Conservation (phyloP, 2,113 vertebrate genomes). For the Aleadryas rufinucha region DNA sequence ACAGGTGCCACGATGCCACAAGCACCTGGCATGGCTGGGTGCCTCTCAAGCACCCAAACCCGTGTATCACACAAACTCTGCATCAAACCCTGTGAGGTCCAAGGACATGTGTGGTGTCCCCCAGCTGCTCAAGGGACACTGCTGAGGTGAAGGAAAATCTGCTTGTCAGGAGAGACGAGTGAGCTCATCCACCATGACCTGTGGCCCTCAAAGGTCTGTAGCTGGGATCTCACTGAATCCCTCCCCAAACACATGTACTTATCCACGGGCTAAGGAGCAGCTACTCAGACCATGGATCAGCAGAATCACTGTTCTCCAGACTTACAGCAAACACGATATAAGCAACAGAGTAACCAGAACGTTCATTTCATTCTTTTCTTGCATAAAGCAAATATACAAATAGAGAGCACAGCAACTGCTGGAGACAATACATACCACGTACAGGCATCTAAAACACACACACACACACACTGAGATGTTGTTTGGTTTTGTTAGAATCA, state of each 20-base stretch:
- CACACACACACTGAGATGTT: fast-evolving
- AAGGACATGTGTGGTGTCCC: background rate
- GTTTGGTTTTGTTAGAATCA: background rate
- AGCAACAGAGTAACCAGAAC: background rate
- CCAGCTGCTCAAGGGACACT: background rate
- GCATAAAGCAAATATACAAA: background rate
- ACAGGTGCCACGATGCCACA: background rate
- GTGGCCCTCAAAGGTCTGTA: background rate
- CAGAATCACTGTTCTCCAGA: background rate
- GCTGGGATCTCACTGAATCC: background rate
- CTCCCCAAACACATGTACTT: background rate
- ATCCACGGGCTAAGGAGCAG: background rate
- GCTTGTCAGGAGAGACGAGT: fast-evolving
- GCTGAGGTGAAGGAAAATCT: background rate
- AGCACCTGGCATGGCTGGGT: fast-evolving
- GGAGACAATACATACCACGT: background rate
- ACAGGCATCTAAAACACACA: background rate
- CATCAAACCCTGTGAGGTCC: background rate
- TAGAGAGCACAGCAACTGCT: background rate
- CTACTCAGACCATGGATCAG: background rate
- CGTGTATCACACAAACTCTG: fast-evolving
- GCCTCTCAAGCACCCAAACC: background rate
- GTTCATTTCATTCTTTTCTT: background rate
- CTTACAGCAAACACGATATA: background rate
- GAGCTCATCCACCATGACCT: fast-evolving